These are phyloP conservation scores for Uromys caudimaculatus DNA, from an alignment of 2,797 vertebrate genomes.

Conservation along the genomic window DNA sequence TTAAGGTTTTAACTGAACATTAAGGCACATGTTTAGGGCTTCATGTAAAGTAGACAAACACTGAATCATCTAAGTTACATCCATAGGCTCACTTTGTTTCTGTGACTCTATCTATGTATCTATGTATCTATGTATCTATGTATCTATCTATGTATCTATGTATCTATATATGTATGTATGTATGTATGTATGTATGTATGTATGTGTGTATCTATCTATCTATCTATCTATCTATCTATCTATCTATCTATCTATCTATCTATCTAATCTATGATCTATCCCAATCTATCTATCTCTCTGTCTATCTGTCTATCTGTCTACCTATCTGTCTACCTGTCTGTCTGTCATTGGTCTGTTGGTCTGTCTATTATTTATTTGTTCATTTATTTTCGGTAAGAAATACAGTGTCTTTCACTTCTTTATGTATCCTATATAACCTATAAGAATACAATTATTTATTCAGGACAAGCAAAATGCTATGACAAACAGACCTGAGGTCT, in stretches of 20 bases:
- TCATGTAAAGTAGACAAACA: background rate
- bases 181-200: background rate
- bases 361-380: background rate
- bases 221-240: too few relatives aligned
- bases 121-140: background rate
- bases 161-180: background rate
- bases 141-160: too few relatives aligned
- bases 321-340: background rate
- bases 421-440: background rate
- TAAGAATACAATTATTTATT: background rate
- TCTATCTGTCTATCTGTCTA: background rate
- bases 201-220: background rate
- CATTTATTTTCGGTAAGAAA: slow-evolving; percentile 28
- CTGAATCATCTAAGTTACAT: background rate
- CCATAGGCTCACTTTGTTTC: background rate
- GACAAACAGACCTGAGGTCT: background rate
- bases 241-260: background rate
- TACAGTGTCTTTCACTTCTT: background rate
- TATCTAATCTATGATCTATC: background rate
- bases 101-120: background rate
- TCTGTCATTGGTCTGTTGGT: fast-evolving
- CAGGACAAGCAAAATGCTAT: background rate
- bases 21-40: background rate
- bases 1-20: background rate
- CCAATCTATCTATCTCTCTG: background rate